Evolutionary conservation across 2,888 invertebrate genomes (phyloP).

Genomic region (Plagiodera versicolora): DNA sequence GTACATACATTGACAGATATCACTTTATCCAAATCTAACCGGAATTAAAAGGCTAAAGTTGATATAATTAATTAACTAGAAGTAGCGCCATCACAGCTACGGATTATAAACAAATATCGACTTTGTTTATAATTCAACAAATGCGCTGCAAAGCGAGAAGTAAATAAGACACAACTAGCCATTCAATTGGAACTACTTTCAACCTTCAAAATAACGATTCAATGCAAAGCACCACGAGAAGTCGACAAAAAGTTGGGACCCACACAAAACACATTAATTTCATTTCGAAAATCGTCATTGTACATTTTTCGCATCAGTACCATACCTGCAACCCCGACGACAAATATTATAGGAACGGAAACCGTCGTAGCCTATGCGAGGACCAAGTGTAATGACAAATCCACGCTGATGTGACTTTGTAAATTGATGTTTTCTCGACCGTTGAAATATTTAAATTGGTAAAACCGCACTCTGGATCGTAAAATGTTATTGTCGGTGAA

Average conservation of each 20-base stretch:
- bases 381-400: not conserved
- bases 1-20: conserved; percentile 1
- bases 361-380: not conserved
- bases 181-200: no score
- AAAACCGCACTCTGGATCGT: not conserved
- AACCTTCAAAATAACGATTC: no score
- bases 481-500: not conserved
- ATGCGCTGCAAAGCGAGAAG: not conserved
- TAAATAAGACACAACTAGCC: no score
- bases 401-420: not conserved
- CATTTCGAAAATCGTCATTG: no score
- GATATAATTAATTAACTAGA: conserved; percentile 15
- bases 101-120: conserved; percentile 11
- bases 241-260: no score
- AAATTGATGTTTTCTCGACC: not conserved
- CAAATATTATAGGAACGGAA: no score
- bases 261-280: no score
- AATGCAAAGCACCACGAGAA: no score
- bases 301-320: no score
- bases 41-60: not conserved
- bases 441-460: not conserved
- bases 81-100: not conserved
- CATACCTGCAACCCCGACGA: no score
- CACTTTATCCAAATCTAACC: conserved; percentile 1
- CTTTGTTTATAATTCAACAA: conserved; percentile 6